These are phyloP conservation scores for Rhinoptilus africanus DNA, from an alignment of 2,113 vertebrate species.

Conservation along the genomic window DNA sequence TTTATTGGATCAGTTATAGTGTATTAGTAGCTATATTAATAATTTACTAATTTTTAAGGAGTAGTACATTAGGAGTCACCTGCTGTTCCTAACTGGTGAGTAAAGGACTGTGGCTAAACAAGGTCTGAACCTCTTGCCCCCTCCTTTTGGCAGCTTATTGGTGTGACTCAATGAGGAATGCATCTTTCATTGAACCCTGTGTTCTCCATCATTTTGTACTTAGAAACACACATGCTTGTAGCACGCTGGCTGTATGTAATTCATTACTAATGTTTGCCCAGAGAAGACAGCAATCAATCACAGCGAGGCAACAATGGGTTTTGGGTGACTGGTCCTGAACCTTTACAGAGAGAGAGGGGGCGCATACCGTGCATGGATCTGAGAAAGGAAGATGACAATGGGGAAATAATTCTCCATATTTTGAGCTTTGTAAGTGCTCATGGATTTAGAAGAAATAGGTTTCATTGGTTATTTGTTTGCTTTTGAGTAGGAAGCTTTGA, in stretches of 20 bases:
- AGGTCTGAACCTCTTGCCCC: background rate
- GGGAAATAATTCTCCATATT: background rate
- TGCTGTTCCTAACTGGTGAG: background rate
- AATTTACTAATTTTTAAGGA: background rate
- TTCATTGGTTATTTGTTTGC: background rate
- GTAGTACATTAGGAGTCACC: background rate
- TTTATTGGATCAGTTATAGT: background rate
- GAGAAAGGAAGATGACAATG: background rate
- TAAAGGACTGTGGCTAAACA: background rate
- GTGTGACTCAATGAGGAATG: background rate
- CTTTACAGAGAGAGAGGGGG: background rate
- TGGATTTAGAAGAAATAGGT: background rate
- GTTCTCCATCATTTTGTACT: background rate
- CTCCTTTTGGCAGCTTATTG: background rate
- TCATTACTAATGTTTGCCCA: background rate
- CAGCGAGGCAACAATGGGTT: background rate
- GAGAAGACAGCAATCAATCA: background rate
- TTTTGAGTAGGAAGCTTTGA: background rate
- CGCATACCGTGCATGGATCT: rapidly evolving
- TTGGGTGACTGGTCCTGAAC: background rate
- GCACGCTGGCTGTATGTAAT: background rate
- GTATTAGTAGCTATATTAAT: background rate
- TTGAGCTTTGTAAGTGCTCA: background rate
- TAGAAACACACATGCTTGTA: background rate
- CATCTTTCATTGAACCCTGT: background rate